Evolutionary conservation across 2,888 invertebrate species (phyloP).

Genomic region (Operophtera brumata): DNA sequence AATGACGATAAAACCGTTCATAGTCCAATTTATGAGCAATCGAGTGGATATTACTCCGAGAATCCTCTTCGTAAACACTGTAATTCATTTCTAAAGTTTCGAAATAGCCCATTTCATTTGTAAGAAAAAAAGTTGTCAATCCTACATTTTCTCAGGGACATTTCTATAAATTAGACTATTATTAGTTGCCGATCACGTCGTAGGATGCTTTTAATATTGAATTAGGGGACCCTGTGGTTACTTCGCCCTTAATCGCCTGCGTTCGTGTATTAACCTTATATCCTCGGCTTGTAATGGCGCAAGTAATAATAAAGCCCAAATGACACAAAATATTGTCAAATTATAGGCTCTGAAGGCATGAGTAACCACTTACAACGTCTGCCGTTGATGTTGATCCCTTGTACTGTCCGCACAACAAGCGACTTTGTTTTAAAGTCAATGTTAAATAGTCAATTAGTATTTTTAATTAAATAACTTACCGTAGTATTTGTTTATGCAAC

Average conservation of each 20-base stretch:
- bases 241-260: constrained; percentile 73
- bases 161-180: constrained; percentile 78
- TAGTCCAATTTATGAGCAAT: constrained; percentile 49
- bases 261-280: constrained; percentile 75
- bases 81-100: constrained; percentile 55
- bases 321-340: constrained; percentile 82
- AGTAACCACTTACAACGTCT: constrained; percentile 77
- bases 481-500: no score
- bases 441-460: no score
- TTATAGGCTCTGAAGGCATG: constrained; percentile 79
- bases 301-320: constrained; percentile 80
- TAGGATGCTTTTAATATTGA: constrained; percentile 81
- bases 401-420: constrained; percentile 56
- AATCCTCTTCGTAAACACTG: constrained; percentile 55
- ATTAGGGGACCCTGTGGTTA: constrained; percentile 79
- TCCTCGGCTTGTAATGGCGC: constrained; percentile 76
- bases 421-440: no score
- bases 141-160: constrained; percentile 79
- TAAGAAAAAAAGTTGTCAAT: constrained; percentile 73
- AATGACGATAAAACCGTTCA: constrained; percentile 43
- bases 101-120: constrained; percentile 64
- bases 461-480: no score
- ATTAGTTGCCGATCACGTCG: constrained; percentile 78
- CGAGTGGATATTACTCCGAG: constrained; percentile 48
- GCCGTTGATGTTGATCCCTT: constrained; percentile 59